These are phyloP conservation scores for Coregonus sp. DNA, from an alignment of 2,797 vertebrate species.

Conservation along the genomic window DNA sequence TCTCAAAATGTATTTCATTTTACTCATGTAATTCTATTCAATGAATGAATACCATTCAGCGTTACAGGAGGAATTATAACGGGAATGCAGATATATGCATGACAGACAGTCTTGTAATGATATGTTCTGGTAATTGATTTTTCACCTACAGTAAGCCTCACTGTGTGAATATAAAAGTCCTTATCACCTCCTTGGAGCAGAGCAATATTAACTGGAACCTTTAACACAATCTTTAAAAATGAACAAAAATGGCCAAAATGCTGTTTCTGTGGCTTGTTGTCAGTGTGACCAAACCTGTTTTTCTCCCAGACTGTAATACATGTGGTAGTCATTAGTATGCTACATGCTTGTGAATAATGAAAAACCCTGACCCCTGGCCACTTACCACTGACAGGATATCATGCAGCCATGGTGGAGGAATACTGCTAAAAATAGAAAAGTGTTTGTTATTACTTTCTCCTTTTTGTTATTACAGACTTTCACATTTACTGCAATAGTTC, in stretches of 20 bases:
- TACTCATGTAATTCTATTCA: background rate
- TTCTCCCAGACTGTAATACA: too few relatives aligned
- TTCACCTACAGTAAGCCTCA: background rate
- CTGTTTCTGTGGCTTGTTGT: background rate
- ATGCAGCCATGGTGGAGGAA: background rate
- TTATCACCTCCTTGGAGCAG: background rate
- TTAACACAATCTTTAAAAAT: background rate
- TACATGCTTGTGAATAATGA: slow-evolving; percentile 7
- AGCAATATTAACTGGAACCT: background rate
- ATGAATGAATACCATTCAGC: slow-evolving; percentile 1
- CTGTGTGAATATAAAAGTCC: background rate
- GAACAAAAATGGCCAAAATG: background rate
- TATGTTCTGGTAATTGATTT: background rate
- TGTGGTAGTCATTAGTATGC: background rate
- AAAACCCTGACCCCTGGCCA: background rate
- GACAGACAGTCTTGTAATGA: background rate
- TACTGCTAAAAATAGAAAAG: background rate
- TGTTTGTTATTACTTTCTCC: background rate
- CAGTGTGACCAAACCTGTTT: slow-evolving; percentile 4
- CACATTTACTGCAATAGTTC: background rate
- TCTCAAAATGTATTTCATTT: background rate
- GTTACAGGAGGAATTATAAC: background rate
- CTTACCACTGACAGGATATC: background rate
- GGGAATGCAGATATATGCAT: background rate
- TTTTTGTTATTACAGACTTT: background rate